Evolutionary conservation across 2,797 vertebrate species (phyloP), one percentile per base, ranked within the genome.

Genomic region (Poecilia velifera): DNA sequence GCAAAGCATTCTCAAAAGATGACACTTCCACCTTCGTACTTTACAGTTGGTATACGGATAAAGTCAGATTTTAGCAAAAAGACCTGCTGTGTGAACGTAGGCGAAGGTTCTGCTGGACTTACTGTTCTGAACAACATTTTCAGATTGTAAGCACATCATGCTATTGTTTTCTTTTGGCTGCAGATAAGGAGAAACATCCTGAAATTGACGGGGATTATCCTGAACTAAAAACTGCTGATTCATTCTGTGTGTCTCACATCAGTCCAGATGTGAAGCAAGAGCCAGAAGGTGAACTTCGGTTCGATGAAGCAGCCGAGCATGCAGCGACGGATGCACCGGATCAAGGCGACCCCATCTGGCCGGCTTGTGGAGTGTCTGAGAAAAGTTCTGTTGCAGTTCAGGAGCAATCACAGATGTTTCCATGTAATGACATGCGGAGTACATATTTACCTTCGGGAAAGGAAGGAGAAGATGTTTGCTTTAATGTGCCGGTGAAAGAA

Each of bases 221-320:
- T 62, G 74, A 82, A 6, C 31, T 82, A 22, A 43, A 59, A n/a
- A 3, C 76, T 8, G 55, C 74, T 4, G 81, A 68, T 31, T 79
- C 82, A 0, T 47, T 73, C 34, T 76, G 64, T 0, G 28, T 78
- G 20, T 45, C 20, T 1, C 74, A 73, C 77, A 4, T 49, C 73
- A 70, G 57, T 74, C 74, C 80, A 2, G 64, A 12, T 3, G 88
- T 94, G 74, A 94, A 94, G 84, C 80, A 47, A 6, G 94, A 94
- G 80, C 88, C 83, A 5, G 80, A 39, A 0, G 88, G 86, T n/a
- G 82, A 85, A 39, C 72, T 18, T 10, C 39, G 18, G 34, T 0
- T 77, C 49, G 72, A 36, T 9, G 86, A 83, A 79, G 62, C 76
- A 2, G 12, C 55, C 39, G 77, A 80, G 6, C 10, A 31, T 49